Base-by-base conservation (phyloP, 2,797 vertebrate species). In the Crax fasciolata region DNA sequence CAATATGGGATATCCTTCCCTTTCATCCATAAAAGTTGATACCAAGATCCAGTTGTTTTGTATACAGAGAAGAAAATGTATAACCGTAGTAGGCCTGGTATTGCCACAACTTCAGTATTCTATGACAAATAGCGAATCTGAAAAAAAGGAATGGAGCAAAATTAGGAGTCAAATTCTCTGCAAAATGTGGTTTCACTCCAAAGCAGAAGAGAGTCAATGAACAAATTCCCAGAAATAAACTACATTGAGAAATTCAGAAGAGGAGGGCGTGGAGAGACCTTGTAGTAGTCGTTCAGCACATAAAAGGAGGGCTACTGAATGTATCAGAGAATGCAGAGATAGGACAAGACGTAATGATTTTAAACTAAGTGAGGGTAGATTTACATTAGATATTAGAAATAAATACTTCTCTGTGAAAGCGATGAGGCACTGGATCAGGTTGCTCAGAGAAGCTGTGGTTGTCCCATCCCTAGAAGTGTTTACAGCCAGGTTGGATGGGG, bases 61-160 rank as follows among this genome's bases (percentile, higher is more conserved):
- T 59, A 77, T 28, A 43, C 12, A 41, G 17, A 21, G 39, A 80
- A 66, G 15, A 55, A 85, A 89, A 73, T 27, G 2, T 3, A 32
- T 9, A 82, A 30, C 4, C 11, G 6, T 6, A 51, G 12, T 4
- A 76, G 72, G 71, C 4, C 4, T 81, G 14, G 4, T 38, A 83
- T 48, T 73, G 16, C 4, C 43, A 61, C 13, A 11, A 79, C 5
- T 66, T 52, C 7, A 83, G 43, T 44, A 12, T 65, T 59, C 20
- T 39, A 39, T 5, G 18, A 54, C 0, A 0, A 71, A 58, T 54
- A 79, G 20, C 9, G 0, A 70, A 90, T 14, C 14, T 41, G 13
- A 72, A 89, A 80, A 67, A 35, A 1, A 48, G 32, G 32, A 89
- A 59, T 5, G 49, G 13, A 57, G 14, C 3, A 91, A 80, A 91